Percentiles rank a stretch among this genome's conserved stretches.
These are phyloP conservation scores for Barypeithes pellucidus DNA, from an alignment of 2,888 invertebrate genomes.

Conservation along the genomic window DNA sequence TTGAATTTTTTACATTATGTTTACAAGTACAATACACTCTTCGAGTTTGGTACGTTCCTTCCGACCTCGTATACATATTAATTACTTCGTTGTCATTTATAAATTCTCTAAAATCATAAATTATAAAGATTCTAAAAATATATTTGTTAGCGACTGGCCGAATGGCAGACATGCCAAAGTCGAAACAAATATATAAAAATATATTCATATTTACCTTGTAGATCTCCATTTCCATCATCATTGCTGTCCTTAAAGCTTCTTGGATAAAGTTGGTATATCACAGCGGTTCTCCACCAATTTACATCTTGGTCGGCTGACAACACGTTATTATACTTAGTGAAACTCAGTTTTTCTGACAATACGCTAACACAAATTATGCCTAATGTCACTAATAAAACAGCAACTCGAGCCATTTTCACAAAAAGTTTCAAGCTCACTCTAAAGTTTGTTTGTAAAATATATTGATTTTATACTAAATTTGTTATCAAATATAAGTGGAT, in stretches of 20 bases:
- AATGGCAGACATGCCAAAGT: too few species aligned
- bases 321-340: not conserved
- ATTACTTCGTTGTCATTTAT: too few species aligned
- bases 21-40: too few species aligned
- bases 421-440: not conserved
- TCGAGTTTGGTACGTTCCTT: too few species aligned
- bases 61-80: too few species aligned
- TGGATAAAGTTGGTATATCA: slow-evolving; percentile 90
- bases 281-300: slow-evolving; percentile 89
- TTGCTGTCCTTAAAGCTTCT: slow-evolving; percentile 88
- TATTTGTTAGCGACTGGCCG: too few species aligned
- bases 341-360: not conserved
- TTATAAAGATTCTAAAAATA: too few species aligned
- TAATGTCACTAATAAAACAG: not conserved
- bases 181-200: too few species aligned
- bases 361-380: not conserved
- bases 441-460: too few species aligned
- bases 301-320: not conserved
- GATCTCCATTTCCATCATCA: slow-evolving; percentile 89
- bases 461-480: not conserved
- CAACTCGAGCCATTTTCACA: not conserved
- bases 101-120: too few species aligned
- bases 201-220: slow-evolving; percentile 75
- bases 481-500: too few species aligned
- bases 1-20: too few species aligned